A percentile compares a stretch with the other conserved stretches of the same genome.
These are phyloP conservation scores for Stegodyphus dumicola DNA, from an alignment of 1,140 invertebrate species.

Conservation along the genomic window DNA sequence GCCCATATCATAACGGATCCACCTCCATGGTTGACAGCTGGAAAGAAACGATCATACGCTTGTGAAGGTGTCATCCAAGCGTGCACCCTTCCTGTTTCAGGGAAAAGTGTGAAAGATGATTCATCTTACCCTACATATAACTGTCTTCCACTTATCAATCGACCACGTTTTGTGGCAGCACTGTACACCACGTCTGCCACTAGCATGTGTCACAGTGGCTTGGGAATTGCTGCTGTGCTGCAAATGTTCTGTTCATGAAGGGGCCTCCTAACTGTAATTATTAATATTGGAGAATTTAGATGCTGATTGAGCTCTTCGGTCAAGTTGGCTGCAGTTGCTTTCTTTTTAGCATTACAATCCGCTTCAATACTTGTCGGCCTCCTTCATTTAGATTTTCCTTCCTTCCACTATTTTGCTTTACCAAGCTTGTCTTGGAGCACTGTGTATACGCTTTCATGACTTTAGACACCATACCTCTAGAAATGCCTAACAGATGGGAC, in stretches of 20 bases:
- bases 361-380: no score
- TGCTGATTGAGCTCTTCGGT: neutral
- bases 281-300: neutral
- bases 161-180: neutral
- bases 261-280: neutral
- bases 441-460: conserved; percentile 1
- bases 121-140: conserved; percentile 4
- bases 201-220: neutral
- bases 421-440: neutral
- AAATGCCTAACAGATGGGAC: neutral
- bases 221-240: neutral
- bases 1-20: conserved; percentile 5
- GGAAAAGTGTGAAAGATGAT: conserved; percentile 2
- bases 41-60: neutral
- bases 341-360: conserved; percentile 6
- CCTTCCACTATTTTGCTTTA: conserved; percentile 1
- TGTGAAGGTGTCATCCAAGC: neutral
- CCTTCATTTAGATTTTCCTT: neutral
- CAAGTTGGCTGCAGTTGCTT: neutral
- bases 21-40: neutral
- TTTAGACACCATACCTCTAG: conserved; percentile 8
- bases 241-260: conserved; percentile 8
- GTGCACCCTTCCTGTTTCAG: neutral
- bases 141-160: neutral
- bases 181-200: neutral